A percentile compares a stretch with the other conserved stretches of the same genome.
Conservation (phyloP, 2,797 vertebrate species). For the Sebastes matsubarae region DNA sequence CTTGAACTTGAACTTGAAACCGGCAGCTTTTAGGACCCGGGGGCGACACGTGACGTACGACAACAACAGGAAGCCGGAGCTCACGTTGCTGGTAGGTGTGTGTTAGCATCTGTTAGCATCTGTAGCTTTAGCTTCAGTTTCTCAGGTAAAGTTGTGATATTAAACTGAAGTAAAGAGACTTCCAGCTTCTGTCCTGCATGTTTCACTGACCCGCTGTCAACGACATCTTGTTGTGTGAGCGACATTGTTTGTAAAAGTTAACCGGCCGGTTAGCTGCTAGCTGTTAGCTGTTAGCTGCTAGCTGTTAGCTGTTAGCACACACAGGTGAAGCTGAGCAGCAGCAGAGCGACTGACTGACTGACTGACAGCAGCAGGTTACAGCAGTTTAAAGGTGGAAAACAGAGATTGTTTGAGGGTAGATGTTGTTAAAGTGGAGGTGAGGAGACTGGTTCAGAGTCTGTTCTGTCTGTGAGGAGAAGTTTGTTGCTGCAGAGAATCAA, state of each 20-base stretch:
- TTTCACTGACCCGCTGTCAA: background rate
- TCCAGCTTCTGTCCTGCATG: fast-evolving
- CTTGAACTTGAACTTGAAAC: too few relatives aligned
- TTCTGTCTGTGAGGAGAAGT: background rate
- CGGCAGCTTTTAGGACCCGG: slow-evolving; percentile 45
- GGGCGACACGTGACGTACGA: background rate
- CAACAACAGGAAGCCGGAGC: slow-evolving; percentile 43
- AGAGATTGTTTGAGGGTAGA: background rate
- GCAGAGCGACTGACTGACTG: background rate
- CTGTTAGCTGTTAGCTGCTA: background rate
- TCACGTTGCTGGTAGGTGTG: slow-evolving; percentile 57
- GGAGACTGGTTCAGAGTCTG: background rate
- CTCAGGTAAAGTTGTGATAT: background rate
- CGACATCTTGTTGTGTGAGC: background rate
- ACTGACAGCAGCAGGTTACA: too few relatives aligned
- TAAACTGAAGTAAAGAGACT: fast-evolving
- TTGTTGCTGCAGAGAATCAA: background rate
- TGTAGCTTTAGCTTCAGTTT: background rate
- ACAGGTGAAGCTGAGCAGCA: background rate
- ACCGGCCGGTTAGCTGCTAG: background rate
- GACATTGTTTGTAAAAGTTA: background rate
- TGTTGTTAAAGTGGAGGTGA: background rate
- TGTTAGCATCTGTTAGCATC: slow-evolving; percentile 14
- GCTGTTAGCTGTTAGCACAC: slow-evolving; percentile 28
- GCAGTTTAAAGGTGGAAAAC: background rate